Evolutionary conservation across 2,113 vertebrate species (phyloP).

Genomic region (Carlito syrichta): DNA sequence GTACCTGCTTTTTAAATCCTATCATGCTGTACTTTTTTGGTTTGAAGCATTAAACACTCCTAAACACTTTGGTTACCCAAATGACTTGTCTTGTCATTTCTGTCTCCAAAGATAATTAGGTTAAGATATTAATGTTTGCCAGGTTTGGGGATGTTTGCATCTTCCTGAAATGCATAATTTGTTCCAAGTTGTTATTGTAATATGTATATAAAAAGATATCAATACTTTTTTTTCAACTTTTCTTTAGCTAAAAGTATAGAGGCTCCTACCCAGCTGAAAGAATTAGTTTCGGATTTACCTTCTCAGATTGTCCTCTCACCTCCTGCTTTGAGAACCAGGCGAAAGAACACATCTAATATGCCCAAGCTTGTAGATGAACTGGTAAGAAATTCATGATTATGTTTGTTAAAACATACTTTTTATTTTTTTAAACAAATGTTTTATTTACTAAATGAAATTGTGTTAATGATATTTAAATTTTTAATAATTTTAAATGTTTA

Average conservation of each 20-base stretch:
- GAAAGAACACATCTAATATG: slow-evolving; percentile 62
- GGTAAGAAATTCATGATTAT: slow-evolving; percentile 69
- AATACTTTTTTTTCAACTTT: background rate
- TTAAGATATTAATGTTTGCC: background rate
- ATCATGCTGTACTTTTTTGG: background rate
- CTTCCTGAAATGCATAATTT: background rate
- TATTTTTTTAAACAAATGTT: background rate
- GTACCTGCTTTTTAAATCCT: background rate
- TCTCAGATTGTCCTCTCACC: slow-evolving; percentile 85
- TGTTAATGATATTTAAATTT: background rate
- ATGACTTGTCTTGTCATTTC: background rate
- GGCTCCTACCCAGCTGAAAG: slow-evolving; percentile 70
- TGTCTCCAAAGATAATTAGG: background rate
- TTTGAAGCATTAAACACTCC: background rate
- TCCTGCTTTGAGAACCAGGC: slow-evolving; percentile 82
- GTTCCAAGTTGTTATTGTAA: background rate
- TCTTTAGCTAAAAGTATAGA: slow-evolving; percentile 79
- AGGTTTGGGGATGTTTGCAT: background rate
- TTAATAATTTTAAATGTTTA: background rate
- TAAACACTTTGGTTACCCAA: background rate
- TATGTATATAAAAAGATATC: background rate
- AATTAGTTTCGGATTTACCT: slow-evolving; percentile 78
- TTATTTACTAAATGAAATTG: background rate
- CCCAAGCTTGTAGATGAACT: slow-evolving; percentile 65
- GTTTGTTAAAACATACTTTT: background rate